phyloP scores from a whole-genome alignment of 2,113 vertebrate genomes.

The human region DNA sequence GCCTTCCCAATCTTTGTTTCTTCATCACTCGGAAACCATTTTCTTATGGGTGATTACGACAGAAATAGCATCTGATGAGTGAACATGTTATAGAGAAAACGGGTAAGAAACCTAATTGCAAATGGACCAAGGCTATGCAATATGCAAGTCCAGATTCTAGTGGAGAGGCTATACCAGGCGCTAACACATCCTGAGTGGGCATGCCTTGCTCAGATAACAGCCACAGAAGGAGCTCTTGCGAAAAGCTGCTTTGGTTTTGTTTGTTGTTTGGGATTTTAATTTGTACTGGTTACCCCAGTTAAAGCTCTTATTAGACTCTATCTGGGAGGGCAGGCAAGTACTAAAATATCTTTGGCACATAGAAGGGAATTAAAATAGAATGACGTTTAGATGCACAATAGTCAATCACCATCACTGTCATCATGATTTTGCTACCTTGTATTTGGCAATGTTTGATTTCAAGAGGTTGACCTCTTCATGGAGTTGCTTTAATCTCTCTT shows the following conservation, averaged over 20 bases:
- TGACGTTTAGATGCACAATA: neutral
- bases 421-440: conserved; percentile 87
- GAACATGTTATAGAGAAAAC: neutral
- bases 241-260: neutral
- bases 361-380: conserved; percentile 13
- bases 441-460: conserved; percentile 94
- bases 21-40: neutral
- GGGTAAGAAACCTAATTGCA: neutral
- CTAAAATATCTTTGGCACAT: neutral
- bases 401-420: neutral
- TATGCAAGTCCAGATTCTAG: too few relatives aligned
- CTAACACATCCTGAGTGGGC: too few relatives aligned
- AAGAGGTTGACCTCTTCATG: conserved; percentile 95
- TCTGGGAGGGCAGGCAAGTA: neutral
- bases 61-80: neutral
- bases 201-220: neutral
- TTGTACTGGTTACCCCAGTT: neutral
- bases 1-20: neutral
- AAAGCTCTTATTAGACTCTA: neutral
- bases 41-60: conserved; percentile 11
- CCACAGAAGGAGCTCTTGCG: neutral
- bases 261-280: neutral
- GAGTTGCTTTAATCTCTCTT: conserved; percentile 94
- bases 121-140: neutral
- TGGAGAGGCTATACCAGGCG: too few relatives aligned